Base-by-base conservation (phyloP, 2,113 vertebrate genomes). In the Odobenus rosmarus region DNA sequence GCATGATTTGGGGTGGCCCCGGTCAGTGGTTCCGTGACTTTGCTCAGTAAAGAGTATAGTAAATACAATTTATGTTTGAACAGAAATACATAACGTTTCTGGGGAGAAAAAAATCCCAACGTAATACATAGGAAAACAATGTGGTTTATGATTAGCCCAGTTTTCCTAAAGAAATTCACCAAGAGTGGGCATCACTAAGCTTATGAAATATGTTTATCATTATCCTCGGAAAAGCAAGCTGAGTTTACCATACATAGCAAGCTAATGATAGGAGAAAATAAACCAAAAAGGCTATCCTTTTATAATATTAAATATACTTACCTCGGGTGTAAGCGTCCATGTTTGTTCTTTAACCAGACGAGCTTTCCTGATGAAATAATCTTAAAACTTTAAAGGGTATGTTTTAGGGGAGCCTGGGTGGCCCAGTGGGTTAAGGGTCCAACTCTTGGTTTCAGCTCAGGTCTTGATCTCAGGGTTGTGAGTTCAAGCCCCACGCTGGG, bases 1-100 rank as follows among this genome's bases (percentile, higher is more conserved):
- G 16, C 81, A 33, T 2, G 0, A 0, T 21, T 24, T 8, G 2
- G 46, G 46, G 9, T 57, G 93, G 14, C 11, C 1, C 4, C 0
- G 0, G 24, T 7, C 87, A 59, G 51, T 0, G 33, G 69, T 3
- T 64, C 7, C 13, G 42, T 2, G 36, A 67, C 24, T 59, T 74
- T 59, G 42, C 77, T 53, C 55, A 64, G 79, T 57, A 9, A 62
- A 96, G 42, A 46, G n/a, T 18, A 8, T 9, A 42, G 36, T 57
- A 8, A 33, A 42, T 49, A 51, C 49, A 51, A n/a, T 24, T 81
- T 91, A 42, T 4, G 1, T 85, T 7, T 36, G 57, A 87, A 69
- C 14, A 23, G 85, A 13, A 31, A 59, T 28, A 23, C 0, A 0
- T 36, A 14, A 33, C 33, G 23, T 39, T 71, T 88, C 49, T 19